phyloP scores from a whole-genome alignment of 2,113 vertebrate genomes.

The Cygnus atratus region DNA sequence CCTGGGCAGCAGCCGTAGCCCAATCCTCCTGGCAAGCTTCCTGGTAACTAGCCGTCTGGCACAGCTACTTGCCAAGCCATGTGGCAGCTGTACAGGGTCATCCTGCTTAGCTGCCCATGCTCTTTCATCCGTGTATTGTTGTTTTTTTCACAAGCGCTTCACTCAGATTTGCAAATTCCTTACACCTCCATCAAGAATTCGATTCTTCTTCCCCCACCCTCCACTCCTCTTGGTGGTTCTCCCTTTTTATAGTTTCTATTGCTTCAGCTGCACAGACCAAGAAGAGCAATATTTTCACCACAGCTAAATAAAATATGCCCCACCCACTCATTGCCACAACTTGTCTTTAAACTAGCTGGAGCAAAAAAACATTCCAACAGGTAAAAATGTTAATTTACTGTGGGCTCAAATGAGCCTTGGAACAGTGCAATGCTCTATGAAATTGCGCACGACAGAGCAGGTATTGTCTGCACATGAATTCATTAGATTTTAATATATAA shows the following conservation, averaged over 20 bases:
- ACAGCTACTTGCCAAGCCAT: background rate
- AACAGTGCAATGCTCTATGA: background rate
- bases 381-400: constrained; percentile 53
- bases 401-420: constrained; percentile 18
- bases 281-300: background rate
- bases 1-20: background rate
- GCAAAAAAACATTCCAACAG: constrained; percentile 14
- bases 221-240: background rate
- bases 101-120: background rate
- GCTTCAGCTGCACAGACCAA: constrained; percentile 28
- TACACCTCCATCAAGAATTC: background rate
- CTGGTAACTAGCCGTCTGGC: background rate
- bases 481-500: background rate
- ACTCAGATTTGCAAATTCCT: background rate
- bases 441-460: background rate
- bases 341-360: constrained; percentile 42
- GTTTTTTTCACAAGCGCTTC: background rate
- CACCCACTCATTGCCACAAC: constrained; percentile 26
- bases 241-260: background rate
- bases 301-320: constrained; percentile 25
- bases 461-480: constrained; percentile 27
- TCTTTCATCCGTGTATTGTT: background rate
- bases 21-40: background rate
- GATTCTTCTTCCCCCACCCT: background rate
- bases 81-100: background rate